Conservation (phyloP, 2,113 vertebrate species). For the Myrmecobius fasciatus region DNA sequence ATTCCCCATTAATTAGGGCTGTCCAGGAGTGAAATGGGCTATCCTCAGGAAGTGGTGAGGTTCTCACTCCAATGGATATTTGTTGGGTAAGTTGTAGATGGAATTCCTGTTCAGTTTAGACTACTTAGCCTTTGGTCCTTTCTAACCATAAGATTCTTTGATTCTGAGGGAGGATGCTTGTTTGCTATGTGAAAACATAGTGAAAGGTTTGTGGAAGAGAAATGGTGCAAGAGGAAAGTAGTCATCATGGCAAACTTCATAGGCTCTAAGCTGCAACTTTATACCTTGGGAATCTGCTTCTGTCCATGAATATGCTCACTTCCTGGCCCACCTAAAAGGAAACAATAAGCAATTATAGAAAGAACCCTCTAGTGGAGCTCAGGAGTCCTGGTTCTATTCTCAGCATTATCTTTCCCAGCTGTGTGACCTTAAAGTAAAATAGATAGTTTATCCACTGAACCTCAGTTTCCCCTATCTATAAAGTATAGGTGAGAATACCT, state of each 20-base stretch:
- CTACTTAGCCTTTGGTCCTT: neutral
- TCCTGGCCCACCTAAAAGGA: neutral
- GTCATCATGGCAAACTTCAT: neutral
- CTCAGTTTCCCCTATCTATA: neutral
- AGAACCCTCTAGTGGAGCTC: neutral
- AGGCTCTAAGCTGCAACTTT: neutral
- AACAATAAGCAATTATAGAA: neutral
- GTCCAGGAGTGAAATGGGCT: neutral
- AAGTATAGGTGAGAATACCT: neutral
- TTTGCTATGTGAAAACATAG: neutral
- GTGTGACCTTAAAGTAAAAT: neutral
- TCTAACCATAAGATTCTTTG: neutral
- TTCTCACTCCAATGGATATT: neutral
- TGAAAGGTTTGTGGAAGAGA: neutral
- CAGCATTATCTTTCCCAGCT: neutral
- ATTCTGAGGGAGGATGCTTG: neutral
- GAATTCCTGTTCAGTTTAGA: neutral
- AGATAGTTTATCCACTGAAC: neutral
- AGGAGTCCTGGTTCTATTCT: neutral
- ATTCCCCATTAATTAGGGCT: neutral
- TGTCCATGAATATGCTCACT: neutral
- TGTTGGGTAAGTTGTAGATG: neutral
- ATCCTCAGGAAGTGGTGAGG: neutral
- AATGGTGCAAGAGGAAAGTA: neutral
- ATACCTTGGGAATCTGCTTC: neutral